Evolutionary conservation across 2,888 invertebrate genomes (phyloP).

Genomic region (Cantharis lateralis): DNA sequence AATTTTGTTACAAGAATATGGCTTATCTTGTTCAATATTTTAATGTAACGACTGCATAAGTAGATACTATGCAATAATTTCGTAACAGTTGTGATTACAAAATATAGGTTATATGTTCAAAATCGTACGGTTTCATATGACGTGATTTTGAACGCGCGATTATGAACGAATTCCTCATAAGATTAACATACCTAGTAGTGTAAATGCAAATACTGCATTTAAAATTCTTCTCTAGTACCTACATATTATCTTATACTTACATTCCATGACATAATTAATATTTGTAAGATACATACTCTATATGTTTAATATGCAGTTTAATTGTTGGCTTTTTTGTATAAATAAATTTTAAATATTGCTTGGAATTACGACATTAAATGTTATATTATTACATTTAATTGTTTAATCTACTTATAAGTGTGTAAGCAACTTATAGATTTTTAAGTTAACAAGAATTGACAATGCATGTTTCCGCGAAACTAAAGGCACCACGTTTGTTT

Average conservation of each 20-base stretch:
- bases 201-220: background rate
- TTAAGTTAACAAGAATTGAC: background rate
- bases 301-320: background rate
- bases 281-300: background rate
- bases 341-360: background rate
- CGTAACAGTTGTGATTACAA: background rate
- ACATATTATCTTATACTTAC: background rate
- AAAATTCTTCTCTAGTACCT: background rate
- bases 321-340: background rate
- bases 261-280: background rate
- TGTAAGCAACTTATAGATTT: background rate
- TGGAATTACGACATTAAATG: background rate
- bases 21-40: background rate
- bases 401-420: background rate
- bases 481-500: background rate
- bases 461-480: background rate
- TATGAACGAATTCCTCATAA: background rate
- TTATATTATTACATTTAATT: background rate
- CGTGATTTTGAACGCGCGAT: background rate
- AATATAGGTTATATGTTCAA: background rate
- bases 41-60: background rate
- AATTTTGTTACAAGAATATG: background rate
- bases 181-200: background rate
- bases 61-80: background rate
- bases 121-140: background rate